Base-by-base conservation (phyloP, 2,113 vertebrate genomes). In the Phrynocephalus versicolor region DNA sequence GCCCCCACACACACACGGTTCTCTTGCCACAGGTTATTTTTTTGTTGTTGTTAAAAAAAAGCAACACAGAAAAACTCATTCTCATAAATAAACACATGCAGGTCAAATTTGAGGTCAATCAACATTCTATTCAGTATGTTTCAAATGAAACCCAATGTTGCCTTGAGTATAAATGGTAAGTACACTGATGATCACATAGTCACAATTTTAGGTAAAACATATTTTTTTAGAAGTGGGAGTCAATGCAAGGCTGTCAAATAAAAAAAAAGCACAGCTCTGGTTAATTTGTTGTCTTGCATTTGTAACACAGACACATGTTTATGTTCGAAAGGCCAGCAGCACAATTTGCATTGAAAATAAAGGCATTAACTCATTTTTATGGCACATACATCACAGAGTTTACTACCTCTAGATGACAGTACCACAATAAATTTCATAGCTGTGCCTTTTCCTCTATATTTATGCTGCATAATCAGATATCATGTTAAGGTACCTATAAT, bases 391-490 rank as follows among this genome's bases (percentile, higher is more conserved):
- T 79, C 16, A 70, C 88, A 41, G 15, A 35, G 65, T 72, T 91
- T 73, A 33, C 35, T 83, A 79, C 94, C 95, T 92, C 94, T 94
- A 95, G 96, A 85, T 95, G 96, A 41, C 95, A 96, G 94, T 88
- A 94, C 81, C 92, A 84, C 86, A 90, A 73, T 85, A 95, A 88
- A 85, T 74, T 94, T 95, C 91, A 87, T 23, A 85, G 37, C 21
- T 37, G 51, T 85, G 91, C 90, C 41, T 86, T 64, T 55, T 13
- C 0, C 12, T 76, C 12, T 2, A 0, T 45, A 57, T 83, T 95
- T 89, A 79, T 82, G 80, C 62, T 69, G 7, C 10, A 6, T 62
- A 30, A 76, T 88, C 89, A 87, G 64, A 30, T 41, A 35, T 80
- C 89, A 1, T 83, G 33, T 81, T 83, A 74, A 30, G 58, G 64